Percentiles rank a stretch among this genome's conserved stretches.
Conservation (phyloP, 2,113 vertebrate genomes). For the Proterorhinus semilunaris region DNA sequence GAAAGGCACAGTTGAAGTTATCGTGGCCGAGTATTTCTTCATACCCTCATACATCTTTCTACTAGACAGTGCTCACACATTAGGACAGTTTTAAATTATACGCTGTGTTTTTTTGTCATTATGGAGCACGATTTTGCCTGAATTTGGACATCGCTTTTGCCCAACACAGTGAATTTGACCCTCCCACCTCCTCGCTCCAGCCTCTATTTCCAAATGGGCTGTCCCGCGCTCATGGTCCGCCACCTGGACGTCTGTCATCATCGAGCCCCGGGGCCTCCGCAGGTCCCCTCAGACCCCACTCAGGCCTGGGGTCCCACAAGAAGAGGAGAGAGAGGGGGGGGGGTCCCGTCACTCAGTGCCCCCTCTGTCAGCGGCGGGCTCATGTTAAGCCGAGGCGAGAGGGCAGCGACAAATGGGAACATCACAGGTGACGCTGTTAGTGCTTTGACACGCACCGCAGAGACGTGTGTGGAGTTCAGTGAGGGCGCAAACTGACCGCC, state of each 20-base stretch:
- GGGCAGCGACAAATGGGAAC: slow-evolving; percentile 24
- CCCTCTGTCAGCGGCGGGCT: slow-evolving; percentile 14
- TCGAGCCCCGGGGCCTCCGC: slow-evolving; percentile 21
- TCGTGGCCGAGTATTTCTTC: no score
- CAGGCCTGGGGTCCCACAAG: slow-evolving; percentile 16
- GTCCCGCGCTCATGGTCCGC: slow-evolving; percentile 45
- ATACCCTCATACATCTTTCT: no score
- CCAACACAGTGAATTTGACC: slow-evolving; percentile 31
- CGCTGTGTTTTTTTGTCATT: no score
- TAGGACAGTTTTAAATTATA: no score
- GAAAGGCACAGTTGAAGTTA: no score
- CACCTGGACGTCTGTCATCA: slow-evolving; percentile 65
- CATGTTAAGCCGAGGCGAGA: slow-evolving; percentile 25
- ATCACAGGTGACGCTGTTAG: slow-evolving; percentile 19
- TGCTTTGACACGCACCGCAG: slow-evolving; percentile 3
- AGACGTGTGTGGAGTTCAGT: not conserved
- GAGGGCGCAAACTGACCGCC: not conserved
- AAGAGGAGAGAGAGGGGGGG: not conserved
- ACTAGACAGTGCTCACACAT: no score
- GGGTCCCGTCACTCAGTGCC: slow-evolving; percentile 42
- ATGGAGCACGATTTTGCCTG: no score
- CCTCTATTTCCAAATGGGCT: slow-evolving; percentile 52
- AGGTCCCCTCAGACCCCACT: slow-evolving; percentile 13
- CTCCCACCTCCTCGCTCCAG: slow-evolving; percentile 24
- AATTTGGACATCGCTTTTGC: no score